These are phyloP conservation scores for Myathropa florea DNA, from an alignment of 2,888 invertebrate species.

Conservation along the genomic window DNA sequence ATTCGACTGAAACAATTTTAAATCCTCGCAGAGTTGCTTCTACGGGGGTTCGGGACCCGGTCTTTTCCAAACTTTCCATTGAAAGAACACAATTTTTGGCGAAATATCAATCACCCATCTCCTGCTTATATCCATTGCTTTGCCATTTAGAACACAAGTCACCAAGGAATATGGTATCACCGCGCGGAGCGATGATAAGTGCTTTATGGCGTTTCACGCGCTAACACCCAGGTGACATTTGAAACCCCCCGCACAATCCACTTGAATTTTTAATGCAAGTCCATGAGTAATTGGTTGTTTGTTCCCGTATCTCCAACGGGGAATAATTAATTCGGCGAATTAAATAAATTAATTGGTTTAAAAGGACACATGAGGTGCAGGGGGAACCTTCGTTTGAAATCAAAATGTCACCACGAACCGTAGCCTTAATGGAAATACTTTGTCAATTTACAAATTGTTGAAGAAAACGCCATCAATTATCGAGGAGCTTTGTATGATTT, in stretches of 20 bases:
- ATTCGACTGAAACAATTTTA: too few species aligned
- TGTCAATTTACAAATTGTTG: neutral
- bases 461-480: neutral
- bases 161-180: neutral
- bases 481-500: neutral
- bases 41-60: too few species aligned
- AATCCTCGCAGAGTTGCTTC: too few species aligned
- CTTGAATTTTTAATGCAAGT: neutral
- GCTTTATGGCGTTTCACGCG: neutral
- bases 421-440: neutral
- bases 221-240: neutral
- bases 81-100: neutral
- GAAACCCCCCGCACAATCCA: neutral
- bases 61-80: neutral
- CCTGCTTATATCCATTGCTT: neutral
- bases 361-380: neutral
- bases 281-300: neutral
- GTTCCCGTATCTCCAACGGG: neutral
- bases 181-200: neutral
- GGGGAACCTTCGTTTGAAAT: too few species aligned
- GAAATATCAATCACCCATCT: neutral
- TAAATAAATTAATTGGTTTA: constrained; percentile 4
- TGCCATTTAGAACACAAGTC: neutral
- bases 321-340: constrained; percentile 5
- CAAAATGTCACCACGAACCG: neutral